Conservation (phyloP, 2,888 invertebrate genomes). For the Empis livida region DNA sequence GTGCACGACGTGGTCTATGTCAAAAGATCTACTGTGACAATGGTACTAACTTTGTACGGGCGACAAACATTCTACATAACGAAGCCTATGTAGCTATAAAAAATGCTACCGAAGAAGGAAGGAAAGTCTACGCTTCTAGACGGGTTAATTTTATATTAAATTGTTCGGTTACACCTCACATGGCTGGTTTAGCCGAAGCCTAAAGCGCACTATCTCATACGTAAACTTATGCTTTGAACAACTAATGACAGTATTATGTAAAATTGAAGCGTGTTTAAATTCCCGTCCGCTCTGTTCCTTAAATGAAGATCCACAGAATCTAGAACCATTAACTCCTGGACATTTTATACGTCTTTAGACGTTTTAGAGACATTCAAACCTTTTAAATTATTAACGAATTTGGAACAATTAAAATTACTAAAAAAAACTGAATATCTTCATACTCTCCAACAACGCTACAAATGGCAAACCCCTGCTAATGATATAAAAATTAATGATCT, state of each 20-base stretch:
- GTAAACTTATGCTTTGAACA: slow-evolving; percentile 16
- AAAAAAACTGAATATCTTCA: no score
- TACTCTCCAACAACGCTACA: no score
- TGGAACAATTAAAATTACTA: no score
- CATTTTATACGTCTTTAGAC: no score
- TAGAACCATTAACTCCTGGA: slow-evolving; percentile 2
- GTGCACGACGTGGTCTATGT: slow-evolving; percentile 14
- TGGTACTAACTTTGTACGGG: slow-evolving; percentile 19
- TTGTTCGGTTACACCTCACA: slow-evolving; percentile 7
- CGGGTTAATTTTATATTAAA: slow-evolving; percentile 11
- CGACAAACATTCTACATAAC: no score
- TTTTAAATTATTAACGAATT: no score
- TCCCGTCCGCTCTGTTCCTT: slow-evolving; percentile 14
- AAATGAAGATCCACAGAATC: slow-evolving; percentile 5
- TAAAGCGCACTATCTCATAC: slow-evolving; percentile 14
- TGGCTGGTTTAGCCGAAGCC: slow-evolving; percentile 19
- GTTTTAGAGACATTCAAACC: no score
- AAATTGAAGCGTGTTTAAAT: slow-evolving; percentile 18
- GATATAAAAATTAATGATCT: no score
- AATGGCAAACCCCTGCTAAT: no score
- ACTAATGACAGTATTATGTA: slow-evolving; percentile 14
- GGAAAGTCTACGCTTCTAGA: slow-evolving; percentile 14
- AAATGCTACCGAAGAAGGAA: not conserved
- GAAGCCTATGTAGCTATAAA: slow-evolving; percentile 8
- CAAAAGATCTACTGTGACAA: slow-evolving; percentile 15